Conservation (phyloP, 2,113 vertebrate genomes). For the Irena cyanogastra region DNA sequence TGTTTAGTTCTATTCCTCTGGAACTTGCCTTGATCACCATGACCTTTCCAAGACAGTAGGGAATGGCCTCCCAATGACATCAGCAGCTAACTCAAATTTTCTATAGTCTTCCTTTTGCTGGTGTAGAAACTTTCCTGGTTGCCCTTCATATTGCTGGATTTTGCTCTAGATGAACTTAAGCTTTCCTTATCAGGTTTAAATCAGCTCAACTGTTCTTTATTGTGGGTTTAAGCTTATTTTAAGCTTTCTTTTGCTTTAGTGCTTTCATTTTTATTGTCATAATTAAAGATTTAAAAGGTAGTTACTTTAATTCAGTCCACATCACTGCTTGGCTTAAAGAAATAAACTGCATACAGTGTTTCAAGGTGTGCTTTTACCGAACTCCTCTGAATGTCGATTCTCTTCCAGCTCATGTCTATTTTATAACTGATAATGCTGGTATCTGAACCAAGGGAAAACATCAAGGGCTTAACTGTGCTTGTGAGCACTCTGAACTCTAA, state of each 20-base stretch:
- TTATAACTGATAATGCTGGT: not conserved
- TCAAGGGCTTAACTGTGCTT: not conserved
- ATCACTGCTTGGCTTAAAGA: not conserved
- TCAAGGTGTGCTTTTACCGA: not conserved
- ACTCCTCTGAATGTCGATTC: not conserved
- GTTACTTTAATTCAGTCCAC: not conserved
- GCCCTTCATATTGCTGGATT: not conserved
- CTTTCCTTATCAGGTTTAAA: not conserved
- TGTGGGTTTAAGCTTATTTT: not conserved
- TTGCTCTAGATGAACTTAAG: not conserved
- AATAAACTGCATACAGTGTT: not conserved
- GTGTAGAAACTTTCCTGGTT: not conserved
- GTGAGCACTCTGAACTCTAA: not conserved
- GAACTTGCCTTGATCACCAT: not conserved
- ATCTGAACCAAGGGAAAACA: not conserved
- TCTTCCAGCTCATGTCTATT: not conserved
- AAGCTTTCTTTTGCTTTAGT: not conserved
- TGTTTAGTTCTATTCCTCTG: not conserved
- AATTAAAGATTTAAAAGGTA: not conserved
- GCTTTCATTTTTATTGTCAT: not conserved
- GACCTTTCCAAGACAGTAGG: not conserved
- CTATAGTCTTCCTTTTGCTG: not conserved
- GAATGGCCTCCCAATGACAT: not conserved
- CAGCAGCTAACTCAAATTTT: not conserved
- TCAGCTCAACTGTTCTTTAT: not conserved